Evolutionary conservation across 2,113 vertebrate genomes (phyloP), one percentile per base, ranked within the genome.

Genomic region (Xerus inauris): DNA sequence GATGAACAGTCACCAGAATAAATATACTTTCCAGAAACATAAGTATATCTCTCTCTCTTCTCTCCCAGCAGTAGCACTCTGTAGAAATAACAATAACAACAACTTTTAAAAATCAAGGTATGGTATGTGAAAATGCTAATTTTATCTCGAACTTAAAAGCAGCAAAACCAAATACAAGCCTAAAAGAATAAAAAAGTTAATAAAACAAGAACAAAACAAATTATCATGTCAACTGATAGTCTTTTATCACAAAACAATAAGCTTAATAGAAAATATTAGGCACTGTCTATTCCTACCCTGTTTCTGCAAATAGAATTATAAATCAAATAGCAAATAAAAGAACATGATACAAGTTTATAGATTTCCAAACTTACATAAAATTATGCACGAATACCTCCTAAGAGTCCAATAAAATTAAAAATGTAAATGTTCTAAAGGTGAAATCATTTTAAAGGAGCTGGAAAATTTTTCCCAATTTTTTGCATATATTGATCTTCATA

Each of bases 141-240:
- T 92, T 83, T 40, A 84, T 17, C 11, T 75, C 40, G 64, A 38
- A 1, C 1, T 92, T 73, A 73, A 59, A 84, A 75, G 75, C 40
- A 84, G 4, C 7, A n/a, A 84, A 42, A 75, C 47, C 24, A 72
- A 59, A 47, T 9, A 91, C 19, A n/a, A 82, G 8, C 12, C 11
- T 67, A 49, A 64, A 49, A 45, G 4, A 73, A 62, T 49, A 73
- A 91, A 71, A 72, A 59, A 51, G 20, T 5, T 30, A 62, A 38
- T 73, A 32, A 62, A 57, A 80, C n/a, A 90, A 54, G 42, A 64
- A 92, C 10, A 24, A 84, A 49, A 38, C 4, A 38, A 62, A 8
- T 40, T 10, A n/a, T 1, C 1, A 11, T 83, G 51, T 38, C n/a
- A 24, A 24, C 0, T 47, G 42, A 24, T 9, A 26, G 22, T 22